Conservation (phyloP, 2,797 vertebrate species). For the Semaprochilodus insignis region DNA sequence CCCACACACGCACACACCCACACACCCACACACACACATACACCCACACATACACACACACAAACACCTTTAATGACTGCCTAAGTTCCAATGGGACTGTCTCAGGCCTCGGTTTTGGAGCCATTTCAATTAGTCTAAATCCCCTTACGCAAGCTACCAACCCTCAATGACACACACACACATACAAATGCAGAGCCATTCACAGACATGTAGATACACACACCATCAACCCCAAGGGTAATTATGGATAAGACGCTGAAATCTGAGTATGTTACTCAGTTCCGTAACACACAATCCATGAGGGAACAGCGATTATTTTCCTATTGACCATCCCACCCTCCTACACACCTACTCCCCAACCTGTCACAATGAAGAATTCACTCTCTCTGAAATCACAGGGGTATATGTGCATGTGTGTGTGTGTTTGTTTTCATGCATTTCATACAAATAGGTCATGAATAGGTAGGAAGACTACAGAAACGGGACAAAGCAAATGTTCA, state of each 20-base stretch:
- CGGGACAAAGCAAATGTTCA: too few species aligned
- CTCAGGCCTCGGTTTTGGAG: slow-evolving; percentile 50
- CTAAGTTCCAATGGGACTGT: slow-evolving; percentile 47
- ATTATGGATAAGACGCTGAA: slow-evolving; percentile 59
- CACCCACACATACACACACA: background rate
- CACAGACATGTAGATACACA: slow-evolving; percentile 43
- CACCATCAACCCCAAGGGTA: slow-evolving; percentile 58
- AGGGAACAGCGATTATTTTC: slow-evolving; percentile 63
- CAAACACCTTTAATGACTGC: slow-evolving; percentile 51
- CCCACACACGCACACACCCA: too few species aligned
- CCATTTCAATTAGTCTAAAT: slow-evolving; percentile 59
- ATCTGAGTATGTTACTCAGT: slow-evolving; percentile 60
- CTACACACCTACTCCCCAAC: slow-evolving; percentile 38
- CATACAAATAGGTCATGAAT: background rate
- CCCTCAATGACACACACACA: slow-evolving; percentile 52
- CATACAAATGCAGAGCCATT: slow-evolving; percentile 24
- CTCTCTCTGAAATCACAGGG: background rate
- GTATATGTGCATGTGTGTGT: slow-evolving; percentile 15
- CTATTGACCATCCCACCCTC: slow-evolving; percentile 49
- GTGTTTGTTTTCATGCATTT: slow-evolving; percentile 9
- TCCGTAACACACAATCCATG: slow-evolving; percentile 55
- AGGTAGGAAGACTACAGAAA: too few species aligned
- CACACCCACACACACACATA: slow-evolving; percentile 39
- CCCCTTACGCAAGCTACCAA: slow-evolving; percentile 55
- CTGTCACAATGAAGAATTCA: slow-evolving; percentile 37